These are phyloP conservation scores for Oceanodroma tethys DNA, from an alignment of 2,113 vertebrate genomes.

Conservation along the genomic window DNA sequence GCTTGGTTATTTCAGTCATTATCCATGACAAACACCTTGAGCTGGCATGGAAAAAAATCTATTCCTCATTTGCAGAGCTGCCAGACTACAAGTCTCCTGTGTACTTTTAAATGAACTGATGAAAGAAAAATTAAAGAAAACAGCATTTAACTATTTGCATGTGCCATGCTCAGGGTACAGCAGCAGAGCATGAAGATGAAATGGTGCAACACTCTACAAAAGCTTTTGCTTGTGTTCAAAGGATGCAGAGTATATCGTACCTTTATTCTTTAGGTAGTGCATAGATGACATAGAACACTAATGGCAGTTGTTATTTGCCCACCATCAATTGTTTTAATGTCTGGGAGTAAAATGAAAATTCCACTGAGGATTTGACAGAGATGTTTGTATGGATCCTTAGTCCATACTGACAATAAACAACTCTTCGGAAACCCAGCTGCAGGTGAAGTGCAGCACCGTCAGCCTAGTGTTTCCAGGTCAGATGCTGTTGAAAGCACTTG, in stretches of 20 bases:
- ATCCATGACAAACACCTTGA: neutral
- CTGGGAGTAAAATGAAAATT: neutral
- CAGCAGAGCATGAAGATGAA: neutral
- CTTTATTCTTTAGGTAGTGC: neutral
- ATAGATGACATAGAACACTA: neutral
- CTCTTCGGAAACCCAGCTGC: neutral
- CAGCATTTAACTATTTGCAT: neutral
- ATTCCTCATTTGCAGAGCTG: neutral
- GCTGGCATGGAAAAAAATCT: neutral
- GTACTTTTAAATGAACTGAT: neutral
- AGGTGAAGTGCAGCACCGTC: neutral
- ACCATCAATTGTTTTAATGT: neutral
- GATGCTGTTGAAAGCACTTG: neutral
- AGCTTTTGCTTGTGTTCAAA: neutral
- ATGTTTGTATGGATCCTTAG: neutral
- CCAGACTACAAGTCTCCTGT: neutral
- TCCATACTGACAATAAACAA: neutral
- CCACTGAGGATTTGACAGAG: neutral
- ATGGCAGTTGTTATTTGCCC: neutral
- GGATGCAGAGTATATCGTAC: too few relatives aligned
- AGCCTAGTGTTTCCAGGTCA: neutral
- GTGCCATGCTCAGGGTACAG: neutral
- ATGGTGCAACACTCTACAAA: neutral
- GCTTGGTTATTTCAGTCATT: neutral
- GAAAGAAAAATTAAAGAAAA: constrained; percentile 2